Percentiles rank a stretch among this genome's conserved stretches.
Evolutionary conservation across 2,888 invertebrate species (phyloP).

Genomic region (Orthosia gracilis): DNA sequence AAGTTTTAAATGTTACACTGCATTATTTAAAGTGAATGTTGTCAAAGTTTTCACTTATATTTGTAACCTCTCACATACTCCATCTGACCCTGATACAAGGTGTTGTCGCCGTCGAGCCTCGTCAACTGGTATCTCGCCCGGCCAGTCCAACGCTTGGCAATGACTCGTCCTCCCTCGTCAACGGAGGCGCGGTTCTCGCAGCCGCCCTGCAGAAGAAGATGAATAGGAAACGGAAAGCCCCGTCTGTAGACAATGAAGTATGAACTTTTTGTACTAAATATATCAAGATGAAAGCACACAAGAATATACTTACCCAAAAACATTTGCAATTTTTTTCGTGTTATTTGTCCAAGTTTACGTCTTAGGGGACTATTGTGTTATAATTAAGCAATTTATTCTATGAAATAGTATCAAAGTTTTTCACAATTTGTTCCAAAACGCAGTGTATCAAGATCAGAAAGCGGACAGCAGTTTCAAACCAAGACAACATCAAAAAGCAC

Average conservation of each 20-base stretch:
- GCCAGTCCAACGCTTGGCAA: conserved; percentile 84
- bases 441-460: background rate
- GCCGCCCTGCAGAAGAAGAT: conserved; percentile 97
- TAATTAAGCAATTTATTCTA: background rate
- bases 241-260: conserved; percentile 87
- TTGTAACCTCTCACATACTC: conserved; percentile 28
- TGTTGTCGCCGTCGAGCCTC: conserved; percentile 78
- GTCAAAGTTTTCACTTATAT: background rate
- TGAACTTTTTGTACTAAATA: conserved; percentile 21
- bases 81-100: conserved; percentile 47
- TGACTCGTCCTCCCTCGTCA: conserved; percentile 91
- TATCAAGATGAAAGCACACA: background rate
- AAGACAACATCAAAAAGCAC: background rate
- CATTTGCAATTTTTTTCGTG: background rate
- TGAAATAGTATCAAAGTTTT: background rate
- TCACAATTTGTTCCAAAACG: background rate
- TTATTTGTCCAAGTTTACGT: no score
- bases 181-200: conserved; percentile 95
- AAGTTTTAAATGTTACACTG: background rate
- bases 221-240: conserved; percentile 95
- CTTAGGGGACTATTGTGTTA: no score
- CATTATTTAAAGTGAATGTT: background rate
- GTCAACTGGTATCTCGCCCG: conserved; percentile 85
- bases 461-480: no score
- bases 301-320: background rate